phyloP scores from a whole-genome alignment of 2,113 vertebrate species.

The Heterotilapia buettikoferi region DNA sequence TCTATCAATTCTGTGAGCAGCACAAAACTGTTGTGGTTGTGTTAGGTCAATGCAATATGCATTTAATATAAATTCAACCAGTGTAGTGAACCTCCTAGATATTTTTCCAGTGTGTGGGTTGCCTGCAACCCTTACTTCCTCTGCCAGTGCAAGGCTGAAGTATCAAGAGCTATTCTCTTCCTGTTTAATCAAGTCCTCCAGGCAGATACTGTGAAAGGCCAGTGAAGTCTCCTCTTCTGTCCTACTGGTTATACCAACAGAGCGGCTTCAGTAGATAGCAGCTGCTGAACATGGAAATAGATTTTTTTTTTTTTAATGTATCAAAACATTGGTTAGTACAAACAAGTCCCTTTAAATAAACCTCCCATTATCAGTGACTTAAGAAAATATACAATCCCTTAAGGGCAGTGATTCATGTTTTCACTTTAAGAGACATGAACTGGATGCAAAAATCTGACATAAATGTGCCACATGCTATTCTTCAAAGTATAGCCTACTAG shows the following conservation, averaged over 20 bases:
- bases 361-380: conserved; percentile 39
- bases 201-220: conserved; percentile 49
- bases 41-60: conserved; percentile 17
- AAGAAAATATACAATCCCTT: conserved; percentile 13
- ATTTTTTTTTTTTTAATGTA: neutral
- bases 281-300: conserved; percentile 5
- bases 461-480: conserved; percentile 25
- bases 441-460: conserved; percentile 37
- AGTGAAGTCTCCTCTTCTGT: conserved; percentile 33
- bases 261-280: conserved; percentile 28
- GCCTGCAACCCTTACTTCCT: conserved; percentile 52
- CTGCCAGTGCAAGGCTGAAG: conserved; percentile 44
- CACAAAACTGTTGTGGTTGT: neutral
- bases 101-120: conserved; percentile 58
- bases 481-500: neutral
- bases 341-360: conserved; percentile 45
- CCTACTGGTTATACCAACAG: conserved; percentile 25
- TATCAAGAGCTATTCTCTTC: conserved; percentile 60
- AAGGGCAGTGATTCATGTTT: conserved; percentile 53
- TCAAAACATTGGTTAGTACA: conserved; percentile 18
- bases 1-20: neutral
- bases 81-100: conserved; percentile 35
- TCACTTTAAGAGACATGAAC: conserved; percentile 41
- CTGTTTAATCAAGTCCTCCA: conserved; percentile 65
- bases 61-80: conserved; percentile 29